Evolutionary conservation across 2,113 vertebrate species (phyloP), one percentile per base, ranked within the genome.

Genomic region (Seriola quinqueradiata): DNA sequence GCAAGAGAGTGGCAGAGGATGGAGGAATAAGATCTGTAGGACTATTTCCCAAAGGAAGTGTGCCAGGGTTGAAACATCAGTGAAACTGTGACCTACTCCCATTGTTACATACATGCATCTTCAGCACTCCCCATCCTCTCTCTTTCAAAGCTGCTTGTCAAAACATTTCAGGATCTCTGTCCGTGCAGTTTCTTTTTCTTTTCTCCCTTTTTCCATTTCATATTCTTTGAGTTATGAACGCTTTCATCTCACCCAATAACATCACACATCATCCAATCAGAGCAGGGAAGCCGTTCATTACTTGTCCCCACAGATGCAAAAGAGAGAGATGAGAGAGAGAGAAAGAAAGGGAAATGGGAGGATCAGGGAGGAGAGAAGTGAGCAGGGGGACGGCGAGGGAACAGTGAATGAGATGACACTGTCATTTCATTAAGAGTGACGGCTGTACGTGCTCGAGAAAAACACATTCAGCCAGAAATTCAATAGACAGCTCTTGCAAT

Each of bases 221-320:
- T 73, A 83, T 72, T 83, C 80, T 92, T 77, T 92, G 91, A 94
- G 90, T 87, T 90, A 86, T 90, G 79, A 74, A 87, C 16, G 59
- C 87, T 90, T 90, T 92, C 87, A 90, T 92, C 83, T 60, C 64
- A 79, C 78, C 87, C 85, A 92, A 93, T 90, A 88, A 90, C 87
- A 71, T 72, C 84, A 83, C 83, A 81, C 80, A 92, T 93, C 91
- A 89, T 87, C 91, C 91, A 92, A 93, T 92, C 90, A 92, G 84
- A 74, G 84, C 60, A 38, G 67, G 72, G 79, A 77, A 77, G 75
- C 76, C 54, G 57, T 88, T 87, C 84, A 90, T 94, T 91, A 89
- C 81, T 84, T 61, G 82, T 90, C 81, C 83, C 82, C 36, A 61
- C 66, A 86, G 82, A 93, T 61, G 75, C 61, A 42, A 79, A 69